A percentile compares a stretch with the other conserved stretches of the same genome.
Conservation (phyloP, 2,113 vertebrate genomes). For the Camelus dromedarius region DNA sequence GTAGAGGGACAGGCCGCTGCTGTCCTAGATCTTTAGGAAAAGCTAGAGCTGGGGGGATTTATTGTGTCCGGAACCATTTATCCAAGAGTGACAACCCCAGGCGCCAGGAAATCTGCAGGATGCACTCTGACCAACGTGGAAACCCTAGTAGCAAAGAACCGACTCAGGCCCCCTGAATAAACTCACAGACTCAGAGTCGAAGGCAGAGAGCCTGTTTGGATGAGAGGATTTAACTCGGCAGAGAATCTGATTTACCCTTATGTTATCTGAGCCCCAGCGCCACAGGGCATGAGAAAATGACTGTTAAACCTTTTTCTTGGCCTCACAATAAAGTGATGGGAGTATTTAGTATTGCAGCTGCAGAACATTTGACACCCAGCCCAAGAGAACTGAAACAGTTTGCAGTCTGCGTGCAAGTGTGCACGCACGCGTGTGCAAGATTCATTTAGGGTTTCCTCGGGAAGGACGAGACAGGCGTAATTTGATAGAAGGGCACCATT, state of each 20-base stretch:
- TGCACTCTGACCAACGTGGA: conserved; percentile 5
- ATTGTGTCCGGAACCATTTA: background rate
- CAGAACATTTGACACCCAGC: background rate
- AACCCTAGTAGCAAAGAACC: background rate
- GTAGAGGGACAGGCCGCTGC: background rate
- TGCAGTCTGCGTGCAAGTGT: background rate
- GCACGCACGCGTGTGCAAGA: background rate
- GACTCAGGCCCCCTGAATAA: conserved; percentile 9
- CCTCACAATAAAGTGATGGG: conserved; percentile 59
- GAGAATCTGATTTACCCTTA: conserved; percentile 61
- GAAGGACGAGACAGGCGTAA: conserved; percentile 36
- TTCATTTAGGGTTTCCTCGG: conserved; percentile 34
- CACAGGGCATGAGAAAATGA: conserved; percentile 25
- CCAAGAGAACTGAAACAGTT: background rate
- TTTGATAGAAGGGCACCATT: conserved; percentile 12
- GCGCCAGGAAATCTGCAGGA: conserved; percentile 32
- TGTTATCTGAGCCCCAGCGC: background rate
- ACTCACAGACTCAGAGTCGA: conserved; percentile 20
- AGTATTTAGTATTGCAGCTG: background rate
- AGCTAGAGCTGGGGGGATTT: background rate
- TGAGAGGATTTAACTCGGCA: conserved; percentile 75
- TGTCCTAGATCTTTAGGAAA: conserved; percentile 34
- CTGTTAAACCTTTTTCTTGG: conserved; percentile 49
- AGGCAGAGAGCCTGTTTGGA: conserved; percentile 50
- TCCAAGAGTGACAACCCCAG: background rate